Percentiles rank a stretch among this genome's conserved stretches.
phyloP scores from a whole-genome alignment of 1,140 invertebrate genomes.

The Andricus grossulariae region DNA sequence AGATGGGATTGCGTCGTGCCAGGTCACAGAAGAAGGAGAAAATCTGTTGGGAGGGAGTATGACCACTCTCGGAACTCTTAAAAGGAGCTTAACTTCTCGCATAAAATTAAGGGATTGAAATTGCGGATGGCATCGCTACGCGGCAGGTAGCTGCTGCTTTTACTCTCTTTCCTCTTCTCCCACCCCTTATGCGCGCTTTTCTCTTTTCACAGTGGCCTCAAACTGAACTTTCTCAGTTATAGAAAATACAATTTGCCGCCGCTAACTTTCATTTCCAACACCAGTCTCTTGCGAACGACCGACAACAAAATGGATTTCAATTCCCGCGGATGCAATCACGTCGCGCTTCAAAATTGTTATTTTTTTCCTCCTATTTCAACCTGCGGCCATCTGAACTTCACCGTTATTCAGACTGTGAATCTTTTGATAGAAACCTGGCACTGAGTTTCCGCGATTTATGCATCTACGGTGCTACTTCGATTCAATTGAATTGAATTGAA shows the following conservation, averaged over 20 bases:
- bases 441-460: too few relatives aligned
- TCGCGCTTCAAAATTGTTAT: conserved; percentile 52
- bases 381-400: neutral
- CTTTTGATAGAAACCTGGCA: too few relatives aligned
- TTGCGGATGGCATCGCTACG: conserved; percentile 64
- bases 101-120: conserved; percentile 75
- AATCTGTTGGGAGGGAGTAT: conserved; percentile 35
- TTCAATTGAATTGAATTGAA: too few relatives aligned
- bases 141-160: conserved; percentile 51
- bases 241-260: conserved; percentile 65
- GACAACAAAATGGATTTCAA: conserved; percentile 61
- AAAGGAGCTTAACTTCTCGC: conserved; percentile 73
- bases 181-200: conserved; percentile 42
- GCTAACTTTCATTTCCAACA: conserved; percentile 63
- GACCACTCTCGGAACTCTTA: conserved; percentile 68
- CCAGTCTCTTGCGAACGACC: conserved; percentile 49
- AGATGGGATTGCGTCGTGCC: too few relatives aligned
- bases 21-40: too few relatives aligned
- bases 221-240: conserved; percentile 41
- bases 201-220: too few relatives aligned
- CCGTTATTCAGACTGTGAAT: too few relatives aligned
- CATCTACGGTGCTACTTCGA: too few relatives aligned
- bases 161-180: conserved; percentile 43
- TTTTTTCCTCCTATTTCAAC: conserved; percentile 14
- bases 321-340: conserved; percentile 56